Percentiles rank a stretch among this genome's conserved stretches.
phyloP scores from a whole-genome alignment of 2,113 vertebrate genomes.

The Columbina picui region DNA sequence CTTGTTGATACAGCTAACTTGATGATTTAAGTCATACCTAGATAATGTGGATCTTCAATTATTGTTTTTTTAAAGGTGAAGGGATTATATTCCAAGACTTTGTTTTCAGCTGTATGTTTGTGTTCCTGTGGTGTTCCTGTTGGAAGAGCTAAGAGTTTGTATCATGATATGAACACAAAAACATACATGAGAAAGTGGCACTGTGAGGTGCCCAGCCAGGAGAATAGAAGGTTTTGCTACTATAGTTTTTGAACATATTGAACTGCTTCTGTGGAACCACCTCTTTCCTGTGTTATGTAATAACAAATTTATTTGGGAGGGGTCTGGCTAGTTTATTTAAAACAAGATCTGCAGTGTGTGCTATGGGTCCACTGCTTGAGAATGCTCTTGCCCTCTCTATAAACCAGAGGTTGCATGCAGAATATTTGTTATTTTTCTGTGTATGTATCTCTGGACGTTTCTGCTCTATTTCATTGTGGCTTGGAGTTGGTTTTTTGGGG shows the following conservation, averaged over 20 bases:
- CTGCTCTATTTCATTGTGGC: not conserved
- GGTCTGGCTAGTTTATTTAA: not conserved
- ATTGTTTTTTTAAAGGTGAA: not conserved
- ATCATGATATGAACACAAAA: not conserved
- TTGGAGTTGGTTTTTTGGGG: not conserved
- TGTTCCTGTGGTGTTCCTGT: not conserved
- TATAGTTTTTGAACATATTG: not conserved
- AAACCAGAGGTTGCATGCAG: not conserved
- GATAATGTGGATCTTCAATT: not conserved
- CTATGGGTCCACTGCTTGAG: fast-evolving
- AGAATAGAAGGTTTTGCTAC: not conserved
- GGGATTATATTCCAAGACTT: not conserved
- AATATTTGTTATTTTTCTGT: not conserved
- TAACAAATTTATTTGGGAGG: not conserved
- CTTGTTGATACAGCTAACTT: not conserved
- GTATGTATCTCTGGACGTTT: not conserved
- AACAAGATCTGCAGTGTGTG: not conserved
- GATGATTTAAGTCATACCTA: not conserved
- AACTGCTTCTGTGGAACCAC: not conserved
- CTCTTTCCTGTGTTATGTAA: not conserved
- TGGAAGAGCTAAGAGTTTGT: not conserved
- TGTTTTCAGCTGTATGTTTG: not conserved
- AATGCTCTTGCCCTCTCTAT: not conserved
- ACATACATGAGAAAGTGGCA: not conserved
- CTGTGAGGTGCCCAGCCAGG: not conserved